A percentile compares a stretch with the other conserved stretches of the same genome.
Conservation (phyloP, 2,888 invertebrate genomes). For the Tiliacea aurago region DNA sequence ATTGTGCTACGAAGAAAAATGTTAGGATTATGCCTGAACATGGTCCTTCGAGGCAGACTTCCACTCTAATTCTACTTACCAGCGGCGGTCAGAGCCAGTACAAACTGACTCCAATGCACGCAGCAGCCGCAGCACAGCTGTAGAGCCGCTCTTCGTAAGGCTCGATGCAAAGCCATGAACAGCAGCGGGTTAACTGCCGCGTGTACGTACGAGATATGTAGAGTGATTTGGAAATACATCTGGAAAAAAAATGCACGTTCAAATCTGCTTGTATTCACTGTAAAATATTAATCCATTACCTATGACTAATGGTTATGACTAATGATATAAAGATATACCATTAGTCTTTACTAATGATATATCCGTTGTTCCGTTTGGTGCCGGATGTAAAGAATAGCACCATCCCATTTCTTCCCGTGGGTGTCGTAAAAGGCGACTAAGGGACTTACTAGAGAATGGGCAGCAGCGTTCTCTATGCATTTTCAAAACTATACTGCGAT, state of each 20-base stretch:
- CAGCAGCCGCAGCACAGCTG: slow-evolving; percentile 95
- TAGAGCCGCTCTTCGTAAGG: slow-evolving; percentile 93
- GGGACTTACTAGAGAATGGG: too few relatives aligned
- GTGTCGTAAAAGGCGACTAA: too few relatives aligned
- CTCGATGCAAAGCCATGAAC: slow-evolving; percentile 94
- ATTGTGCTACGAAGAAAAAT: slow-evolving; percentile 80
- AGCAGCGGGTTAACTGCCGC: slow-evolving; percentile 96
- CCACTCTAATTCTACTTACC: slow-evolving; percentile 72
- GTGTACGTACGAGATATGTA: slow-evolving; percentile 96
- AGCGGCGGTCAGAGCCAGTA: slow-evolving; percentile 89
- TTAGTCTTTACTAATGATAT: not conserved
- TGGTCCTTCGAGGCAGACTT: not conserved
- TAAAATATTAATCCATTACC: not conserved
- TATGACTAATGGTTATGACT: not conserved
- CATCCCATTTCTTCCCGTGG: too few relatives aligned
- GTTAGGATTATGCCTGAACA: not conserved
- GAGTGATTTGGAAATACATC: slow-evolving; percentile 93
- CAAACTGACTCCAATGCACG: slow-evolving; percentile 91
- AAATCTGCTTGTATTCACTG: too few relatives aligned
- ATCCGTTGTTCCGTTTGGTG: too few relatives aligned
- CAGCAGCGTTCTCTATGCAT: too few relatives aligned
- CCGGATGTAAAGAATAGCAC: too few relatives aligned
- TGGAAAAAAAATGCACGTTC: slow-evolving; percentile 56
- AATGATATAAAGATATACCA: not conserved
- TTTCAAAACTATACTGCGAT: too few relatives aligned